Conservation (phyloP, 2,888 invertebrate genomes). For the Gasteruption jaculator region DNA sequence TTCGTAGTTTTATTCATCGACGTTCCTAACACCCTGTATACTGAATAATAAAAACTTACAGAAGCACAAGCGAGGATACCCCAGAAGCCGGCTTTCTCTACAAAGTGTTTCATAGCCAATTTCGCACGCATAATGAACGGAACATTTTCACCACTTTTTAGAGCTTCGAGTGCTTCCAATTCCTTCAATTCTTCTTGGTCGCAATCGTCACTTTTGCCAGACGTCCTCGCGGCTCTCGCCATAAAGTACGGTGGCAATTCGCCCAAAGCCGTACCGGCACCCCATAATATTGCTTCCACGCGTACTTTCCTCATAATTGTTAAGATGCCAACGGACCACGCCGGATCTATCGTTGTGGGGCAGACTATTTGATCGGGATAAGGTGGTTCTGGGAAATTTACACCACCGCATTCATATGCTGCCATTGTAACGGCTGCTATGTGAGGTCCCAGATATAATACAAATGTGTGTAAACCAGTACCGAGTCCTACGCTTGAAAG, state of each 20-base stretch:
- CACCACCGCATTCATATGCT: slow-evolving; percentile 92
- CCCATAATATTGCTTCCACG: slow-evolving; percentile 97
- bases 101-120: slow-evolving; percentile 80
- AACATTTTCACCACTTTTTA: slow-evolving; percentile 58
- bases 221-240: slow-evolving; percentile 83
- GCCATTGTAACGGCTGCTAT: slow-evolving; percentile 98
- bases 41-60: slow-evolving; percentile 54
- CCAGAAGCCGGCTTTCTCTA: slow-evolving; percentile 91
- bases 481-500: slow-evolving; percentile 97
- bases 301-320: slow-evolving; percentile 93
- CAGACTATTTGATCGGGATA: slow-evolving; percentile 98
- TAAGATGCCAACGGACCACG: slow-evolving; percentile 74
- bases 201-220: slow-evolving; percentile 53
- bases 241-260: slow-evolving; percentile 99
- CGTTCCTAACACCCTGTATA: too few species aligned
- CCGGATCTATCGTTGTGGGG: slow-evolving; percentile 66
- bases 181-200: slow-evolving; percentile 69
- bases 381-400: slow-evolving; percentile 96
- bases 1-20: too few species aligned
- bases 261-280: slow-evolving; percentile 95
- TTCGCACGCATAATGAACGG: slow-evolving; percentile 75
- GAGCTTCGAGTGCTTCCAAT: slow-evolving; percentile 67
- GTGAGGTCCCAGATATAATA: slow-evolving; percentile 97
- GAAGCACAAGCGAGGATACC: slow-evolving; percentile 96
- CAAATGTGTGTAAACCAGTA: slow-evolving; percentile 97